Conservation (phyloP, 2,888 invertebrate genomes). For the Hylaea fasciaria region DNA sequence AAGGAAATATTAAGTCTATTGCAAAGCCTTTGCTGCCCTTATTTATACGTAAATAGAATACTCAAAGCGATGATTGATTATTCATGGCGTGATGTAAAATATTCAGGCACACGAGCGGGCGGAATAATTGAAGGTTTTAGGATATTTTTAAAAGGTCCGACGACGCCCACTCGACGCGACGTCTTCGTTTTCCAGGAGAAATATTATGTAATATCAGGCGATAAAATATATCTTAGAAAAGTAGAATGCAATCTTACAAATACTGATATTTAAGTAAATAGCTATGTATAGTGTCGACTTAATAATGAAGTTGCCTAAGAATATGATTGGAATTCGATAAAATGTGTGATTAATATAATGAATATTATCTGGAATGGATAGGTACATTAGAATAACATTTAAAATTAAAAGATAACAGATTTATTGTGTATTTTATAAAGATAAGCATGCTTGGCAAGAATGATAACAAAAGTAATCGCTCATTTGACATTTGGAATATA, state of each 20-base stretch:
- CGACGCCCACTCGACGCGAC: neutral
- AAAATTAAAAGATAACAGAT: conserved; percentile 2
- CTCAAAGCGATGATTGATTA: conserved; percentile 59
- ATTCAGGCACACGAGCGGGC: conserved; percentile 55
- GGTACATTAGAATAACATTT: conserved; percentile 13
- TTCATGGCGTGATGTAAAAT: conserved; percentile 55
- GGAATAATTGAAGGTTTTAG: conserved; percentile 43
- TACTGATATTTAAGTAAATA: too few species aligned
- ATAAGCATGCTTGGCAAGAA: neutral
- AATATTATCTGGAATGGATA: neutral
- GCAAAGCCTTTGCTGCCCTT: conserved; percentile 44
- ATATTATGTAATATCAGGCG: neutral
- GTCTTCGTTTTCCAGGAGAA: neutral
- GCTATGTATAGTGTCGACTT: conserved; percentile 1
- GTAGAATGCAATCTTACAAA: too few species aligned
- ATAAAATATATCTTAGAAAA: too few species aligned
- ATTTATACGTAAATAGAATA: conserved; percentile 54
- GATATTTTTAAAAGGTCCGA: conserved; percentile 3
- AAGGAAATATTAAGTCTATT: conserved; percentile 33
- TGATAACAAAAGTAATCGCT: too few species aligned
- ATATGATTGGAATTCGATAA: conserved; percentile 32
- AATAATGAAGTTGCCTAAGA: conserved; percentile 15
- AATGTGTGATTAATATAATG: conserved; percentile 12
- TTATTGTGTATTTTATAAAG: too few species aligned
- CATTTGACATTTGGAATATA: too few species aligned